These are phyloP conservation scores for Excalfactoria chinensis DNA, from an alignment of 2,113 vertebrate species.

Conservation along the genomic window DNA sequence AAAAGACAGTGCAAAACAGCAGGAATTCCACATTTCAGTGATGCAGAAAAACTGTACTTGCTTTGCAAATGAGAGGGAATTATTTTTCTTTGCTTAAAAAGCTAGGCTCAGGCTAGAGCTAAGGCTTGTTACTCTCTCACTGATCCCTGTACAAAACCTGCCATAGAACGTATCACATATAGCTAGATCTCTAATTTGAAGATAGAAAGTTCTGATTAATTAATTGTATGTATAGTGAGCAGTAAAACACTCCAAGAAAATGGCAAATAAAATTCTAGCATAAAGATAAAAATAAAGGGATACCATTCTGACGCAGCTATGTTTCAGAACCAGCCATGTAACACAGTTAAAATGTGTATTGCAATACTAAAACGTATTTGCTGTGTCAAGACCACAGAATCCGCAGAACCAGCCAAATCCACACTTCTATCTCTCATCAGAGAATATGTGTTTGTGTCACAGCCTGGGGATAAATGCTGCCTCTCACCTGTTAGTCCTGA, in stretches of 20 bases:
- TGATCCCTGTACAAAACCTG: not conserved
- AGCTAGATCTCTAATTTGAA: not conserved
- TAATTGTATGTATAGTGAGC: not conserved
- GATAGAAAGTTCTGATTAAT: not conserved
- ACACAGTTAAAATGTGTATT: accelerated
- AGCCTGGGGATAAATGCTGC: not conserved
- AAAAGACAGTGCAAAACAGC: not conserved
- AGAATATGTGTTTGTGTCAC: not conserved
- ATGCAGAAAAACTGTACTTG: not conserved
- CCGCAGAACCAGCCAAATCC: not conserved
- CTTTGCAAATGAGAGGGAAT: not conserved
- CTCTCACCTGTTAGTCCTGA: slow-evolving; percentile 9
- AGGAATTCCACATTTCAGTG: not conserved
- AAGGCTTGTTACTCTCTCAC: not conserved
- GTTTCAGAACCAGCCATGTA: not conserved
- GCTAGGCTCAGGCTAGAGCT: not conserved
- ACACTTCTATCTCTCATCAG: not conserved
- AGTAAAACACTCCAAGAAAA: not conserved
- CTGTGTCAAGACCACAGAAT: not conserved
- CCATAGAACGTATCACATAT: accelerated
- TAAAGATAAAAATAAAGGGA: not conserved
- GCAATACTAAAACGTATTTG: not conserved
- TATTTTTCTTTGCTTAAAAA: not conserved
- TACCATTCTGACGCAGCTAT: not conserved
- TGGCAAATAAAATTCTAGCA: not conserved